Evolutionary conservation across 2,888 invertebrate species (phyloP).

Genomic region (Notodonta dromedarius): DNA sequence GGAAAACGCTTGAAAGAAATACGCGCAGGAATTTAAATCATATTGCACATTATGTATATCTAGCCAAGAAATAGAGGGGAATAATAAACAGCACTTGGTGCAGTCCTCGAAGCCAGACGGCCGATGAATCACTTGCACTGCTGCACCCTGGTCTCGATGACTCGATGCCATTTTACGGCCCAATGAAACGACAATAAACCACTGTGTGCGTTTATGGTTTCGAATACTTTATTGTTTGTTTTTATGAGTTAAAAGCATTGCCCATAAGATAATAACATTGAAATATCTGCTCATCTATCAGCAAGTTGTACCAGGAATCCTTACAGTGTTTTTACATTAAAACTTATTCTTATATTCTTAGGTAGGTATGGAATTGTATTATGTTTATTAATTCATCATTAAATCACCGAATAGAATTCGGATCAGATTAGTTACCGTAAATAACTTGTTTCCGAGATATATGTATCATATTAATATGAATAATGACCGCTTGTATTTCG

Average conservation of each 20-base stretch:
- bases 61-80: conserved; percentile 8
- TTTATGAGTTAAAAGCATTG: conserved; percentile 43
- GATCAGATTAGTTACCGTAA: background rate
- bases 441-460: background rate
- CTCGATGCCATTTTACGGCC: conserved; percentile 64
- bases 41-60: conserved; percentile 19
- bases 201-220: conserved; percentile 56
- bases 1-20: conserved; percentile 24
- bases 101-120: conserved; percentile 32
- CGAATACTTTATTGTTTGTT: conserved; percentile 48
- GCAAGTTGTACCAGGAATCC: background rate
- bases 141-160: conserved; percentile 57
- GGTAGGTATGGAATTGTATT: too few relatives aligned
- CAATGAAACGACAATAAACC: conserved; percentile 63
- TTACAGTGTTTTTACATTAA: background rate
- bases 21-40: conserved; percentile 22
- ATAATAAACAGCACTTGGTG: conserved; percentile 3
- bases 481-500: conserved; percentile 5
- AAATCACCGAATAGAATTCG: conserved; percentile 3
- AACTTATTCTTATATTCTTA: background rate
- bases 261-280: conserved; percentile 9
- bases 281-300: background rate
- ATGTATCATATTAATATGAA: conserved; percentile 9
- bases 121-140: conserved; percentile 53
- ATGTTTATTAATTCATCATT: background rate